A percentile compares a stretch with the other conserved stretches of the same genome.
phyloP scores from a whole-genome alignment of 2,113 vertebrate species.

The Hemicordylus capensis region DNA sequence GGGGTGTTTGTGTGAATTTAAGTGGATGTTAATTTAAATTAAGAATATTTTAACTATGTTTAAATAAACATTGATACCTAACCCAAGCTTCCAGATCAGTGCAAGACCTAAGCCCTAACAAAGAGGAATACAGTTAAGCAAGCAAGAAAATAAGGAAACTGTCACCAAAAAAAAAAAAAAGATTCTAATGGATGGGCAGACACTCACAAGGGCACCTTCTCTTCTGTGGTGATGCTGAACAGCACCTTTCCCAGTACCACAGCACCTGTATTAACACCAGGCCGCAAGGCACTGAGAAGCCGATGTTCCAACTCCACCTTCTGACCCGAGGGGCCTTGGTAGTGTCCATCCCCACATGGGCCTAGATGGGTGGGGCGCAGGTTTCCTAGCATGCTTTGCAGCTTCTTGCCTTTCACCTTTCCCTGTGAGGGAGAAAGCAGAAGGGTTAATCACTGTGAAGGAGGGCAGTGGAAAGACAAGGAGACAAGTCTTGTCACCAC shows the following conservation, averaged over 20 bases:
- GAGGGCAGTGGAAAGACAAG: background rate
- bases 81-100: background rate
- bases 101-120: background rate
- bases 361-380: conserved; percentile 80
- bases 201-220: conserved; percentile 91
- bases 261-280: conserved; percentile 79
- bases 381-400: conserved; percentile 85
- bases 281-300: conserved; percentile 72
- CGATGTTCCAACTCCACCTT: conserved; percentile 77
- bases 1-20: too few species aligned
- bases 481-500: background rate
- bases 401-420: conserved; percentile 85
- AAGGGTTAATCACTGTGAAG: background rate
- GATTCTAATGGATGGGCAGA: background rate
- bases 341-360: conserved; percentile 82
- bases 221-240: conserved; percentile 88
- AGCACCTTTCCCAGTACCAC: conserved; percentile 89
- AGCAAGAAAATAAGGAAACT: too few species aligned
- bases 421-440: conserved; percentile 71
- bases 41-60: background rate
- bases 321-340: conserved; percentile 79
- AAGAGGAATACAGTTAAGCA: conserved; percentile 7
- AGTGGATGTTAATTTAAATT: background rate
- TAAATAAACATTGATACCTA: background rate
- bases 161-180: background rate